Percentiles rank a stretch among this genome's conserved stretches.
Evolutionary conservation across 2,888 invertebrate genomes (phyloP).

Genomic region (Apoderus coryli): DNA sequence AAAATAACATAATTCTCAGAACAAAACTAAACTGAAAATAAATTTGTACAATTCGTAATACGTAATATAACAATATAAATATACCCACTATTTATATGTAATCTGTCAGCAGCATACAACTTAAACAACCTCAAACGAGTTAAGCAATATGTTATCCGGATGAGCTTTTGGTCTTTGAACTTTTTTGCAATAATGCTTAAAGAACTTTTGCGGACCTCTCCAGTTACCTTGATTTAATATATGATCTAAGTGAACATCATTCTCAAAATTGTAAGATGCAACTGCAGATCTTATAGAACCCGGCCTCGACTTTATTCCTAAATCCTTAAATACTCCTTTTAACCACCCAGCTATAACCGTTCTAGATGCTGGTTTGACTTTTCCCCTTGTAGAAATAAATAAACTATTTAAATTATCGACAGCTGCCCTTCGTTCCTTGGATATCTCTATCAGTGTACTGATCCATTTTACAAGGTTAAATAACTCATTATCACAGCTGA

Average conservation of each 20-base stretch:
- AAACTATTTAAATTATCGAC: conserved; percentile 4
- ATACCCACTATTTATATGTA: no score
- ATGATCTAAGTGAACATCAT: conserved; percentile 10
- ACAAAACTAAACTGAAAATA: no score
- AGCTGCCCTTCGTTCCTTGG: conserved; percentile 6
- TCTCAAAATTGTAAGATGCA: conserved; percentile 8
- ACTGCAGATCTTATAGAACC: conserved; percentile 12
- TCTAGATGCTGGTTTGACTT: conserved; percentile 10
- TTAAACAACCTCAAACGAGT: background rate
- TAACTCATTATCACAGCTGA: conserved; percentile 3
- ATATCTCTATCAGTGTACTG: conserved; percentile 8
- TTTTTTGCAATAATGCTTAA: conserved; percentile 9
- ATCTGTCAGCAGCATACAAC: no score
- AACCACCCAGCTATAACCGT: conserved; percentile 12
- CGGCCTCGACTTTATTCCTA: conserved; percentile 9
- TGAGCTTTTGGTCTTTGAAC: background rate
- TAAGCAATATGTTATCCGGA: background rate
- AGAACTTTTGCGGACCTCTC: conserved; percentile 8
- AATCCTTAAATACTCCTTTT: conserved; percentile 8
- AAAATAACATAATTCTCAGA: no score
- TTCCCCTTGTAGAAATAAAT: conserved; percentile 14
- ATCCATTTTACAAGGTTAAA: conserved; percentile 13
- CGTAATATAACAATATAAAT: no score
- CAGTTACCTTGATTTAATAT: conserved; percentile 12
- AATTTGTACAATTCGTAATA: no score